phyloP scores from a whole-genome alignment of 2,797 vertebrate genomes.

The Nyctibius grandis region DNA sequence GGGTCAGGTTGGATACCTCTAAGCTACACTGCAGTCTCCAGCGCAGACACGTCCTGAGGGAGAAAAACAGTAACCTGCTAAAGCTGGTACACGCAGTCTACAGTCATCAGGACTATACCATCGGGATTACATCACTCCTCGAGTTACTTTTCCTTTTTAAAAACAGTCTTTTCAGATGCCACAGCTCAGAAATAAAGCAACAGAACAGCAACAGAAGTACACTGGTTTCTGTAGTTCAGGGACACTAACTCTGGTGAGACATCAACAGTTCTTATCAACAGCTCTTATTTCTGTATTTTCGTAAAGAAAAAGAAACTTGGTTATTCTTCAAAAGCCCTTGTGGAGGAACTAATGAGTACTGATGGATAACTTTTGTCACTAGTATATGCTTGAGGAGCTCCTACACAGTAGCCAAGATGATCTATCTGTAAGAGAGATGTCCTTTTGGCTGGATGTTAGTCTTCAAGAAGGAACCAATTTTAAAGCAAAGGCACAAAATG shows the following conservation, averaged over 20 bases:
- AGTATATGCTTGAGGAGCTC: not conserved
- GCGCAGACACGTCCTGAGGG: not conserved
- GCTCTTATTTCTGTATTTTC: not conserved
- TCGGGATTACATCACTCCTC: not conserved
- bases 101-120: not conserved
- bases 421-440: not conserved
- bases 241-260: not conserved
- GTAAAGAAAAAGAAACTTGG: not conserved
- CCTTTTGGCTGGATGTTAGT: not conserved
- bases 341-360: not conserved
- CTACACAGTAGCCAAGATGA: not conserved
- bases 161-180: not conserved
- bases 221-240: not conserved
- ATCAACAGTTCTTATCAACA: not conserved
- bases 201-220: not conserved
- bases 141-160: not conserved
- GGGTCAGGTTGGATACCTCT: not conserved
- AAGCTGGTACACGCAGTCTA: not conserved
- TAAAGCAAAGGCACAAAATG: not conserved
- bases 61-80: not conserved
- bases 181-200: not conserved
- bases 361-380: not conserved
- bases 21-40: not conserved
- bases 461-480: not conserved
- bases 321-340: not conserved